Evolutionary conservation across 1,140 invertebrate genomes (phyloP).

Genomic region (Nomia melanderi): DNA sequence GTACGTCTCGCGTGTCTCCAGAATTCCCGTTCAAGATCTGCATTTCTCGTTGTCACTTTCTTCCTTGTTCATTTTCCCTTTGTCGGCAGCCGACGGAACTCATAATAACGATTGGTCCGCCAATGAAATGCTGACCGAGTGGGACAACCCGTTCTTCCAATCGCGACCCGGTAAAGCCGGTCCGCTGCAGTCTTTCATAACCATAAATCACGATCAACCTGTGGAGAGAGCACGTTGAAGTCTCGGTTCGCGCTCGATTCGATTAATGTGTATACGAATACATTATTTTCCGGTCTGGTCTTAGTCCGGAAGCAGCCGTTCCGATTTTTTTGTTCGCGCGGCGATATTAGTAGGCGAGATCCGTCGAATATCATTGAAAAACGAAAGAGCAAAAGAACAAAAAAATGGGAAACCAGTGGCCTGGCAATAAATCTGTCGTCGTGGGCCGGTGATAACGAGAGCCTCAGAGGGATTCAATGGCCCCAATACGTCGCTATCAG

Average conservation of each 20-base stretch:
- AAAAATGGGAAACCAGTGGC: constrained; percentile 10
- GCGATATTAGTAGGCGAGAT: not conserved
- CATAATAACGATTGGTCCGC: too few relatives aligned
- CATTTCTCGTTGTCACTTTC: not conserved
- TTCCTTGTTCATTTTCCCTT: not conserved
- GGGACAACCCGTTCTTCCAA: constrained; percentile 2
- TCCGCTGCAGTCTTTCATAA: constrained; percentile 7
- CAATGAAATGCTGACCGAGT: not conserved
- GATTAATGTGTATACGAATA: constrained; percentile 6
- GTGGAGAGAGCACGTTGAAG: not conserved
- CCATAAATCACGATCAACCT: constrained; percentile 33
- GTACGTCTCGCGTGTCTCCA: not conserved
- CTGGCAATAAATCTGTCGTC: constrained; percentile 46
- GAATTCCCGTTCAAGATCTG: not conserved
- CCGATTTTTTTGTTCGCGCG: constrained; percentile 24
- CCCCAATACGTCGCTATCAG: constrained; percentile 52
- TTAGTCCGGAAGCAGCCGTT: not conserved
- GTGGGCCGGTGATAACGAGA: constrained; percentile 46
- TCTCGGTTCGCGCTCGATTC: not conserved
- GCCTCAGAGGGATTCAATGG: constrained; percentile 40
- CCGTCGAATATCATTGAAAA: constrained; percentile 8
- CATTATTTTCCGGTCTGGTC: constrained; percentile 20
- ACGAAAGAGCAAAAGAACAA: constrained; percentile 10
- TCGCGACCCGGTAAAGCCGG: constrained; percentile 6
- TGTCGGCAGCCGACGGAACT: not conserved